Evolutionary conservation across 2,797 vertebrate species (phyloP).

Genomic region (Platyrinchus mystaceus): DNA sequence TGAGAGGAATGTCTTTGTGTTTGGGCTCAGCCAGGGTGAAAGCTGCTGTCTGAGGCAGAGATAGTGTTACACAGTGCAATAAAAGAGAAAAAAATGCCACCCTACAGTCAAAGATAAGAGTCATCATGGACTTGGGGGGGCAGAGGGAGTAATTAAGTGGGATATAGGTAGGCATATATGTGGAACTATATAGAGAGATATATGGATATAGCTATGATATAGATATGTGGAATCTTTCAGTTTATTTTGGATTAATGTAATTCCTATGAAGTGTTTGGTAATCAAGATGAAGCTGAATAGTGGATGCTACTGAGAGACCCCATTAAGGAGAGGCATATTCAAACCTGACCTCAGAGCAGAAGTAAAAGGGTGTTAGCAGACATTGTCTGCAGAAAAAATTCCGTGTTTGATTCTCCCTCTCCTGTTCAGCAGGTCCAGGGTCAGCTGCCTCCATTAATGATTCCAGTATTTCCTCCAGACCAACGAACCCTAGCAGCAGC

Average conservation of each 20-base stretch:
- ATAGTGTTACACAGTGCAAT: neutral
- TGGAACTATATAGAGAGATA: neutral
- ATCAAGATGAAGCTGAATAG: neutral
- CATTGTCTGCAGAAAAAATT: neutral
- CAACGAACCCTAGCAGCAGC: conserved; percentile 96
- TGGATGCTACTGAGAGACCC: neutral
- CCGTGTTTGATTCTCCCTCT: conserved; percentile 73
- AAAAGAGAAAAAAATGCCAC: neutral
- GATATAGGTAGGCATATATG: neutral
- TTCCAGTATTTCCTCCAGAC: conserved; percentile 97
- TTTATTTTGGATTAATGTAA: neutral
- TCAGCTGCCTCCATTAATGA: conserved; percentile 97
- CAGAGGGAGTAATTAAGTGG: neutral
- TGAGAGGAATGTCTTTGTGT: neutral
- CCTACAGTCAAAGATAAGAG: neutral
- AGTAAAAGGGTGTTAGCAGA: neutral
- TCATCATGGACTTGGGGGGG: neutral
- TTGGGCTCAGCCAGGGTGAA: neutral
- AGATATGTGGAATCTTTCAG: neutral
- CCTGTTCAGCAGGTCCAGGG: conserved; percentile 95
- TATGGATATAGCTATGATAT: neutral
- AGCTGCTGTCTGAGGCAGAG: neutral
- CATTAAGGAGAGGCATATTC: neutral
- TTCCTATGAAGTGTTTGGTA: neutral
- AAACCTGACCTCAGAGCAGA: neutral